A percentile compares a stretch with the other conserved stretches of the same genome.
phyloP scores from a whole-genome alignment of 92 coral and sea anemone species.

The Bergia puertoricense region DNA sequence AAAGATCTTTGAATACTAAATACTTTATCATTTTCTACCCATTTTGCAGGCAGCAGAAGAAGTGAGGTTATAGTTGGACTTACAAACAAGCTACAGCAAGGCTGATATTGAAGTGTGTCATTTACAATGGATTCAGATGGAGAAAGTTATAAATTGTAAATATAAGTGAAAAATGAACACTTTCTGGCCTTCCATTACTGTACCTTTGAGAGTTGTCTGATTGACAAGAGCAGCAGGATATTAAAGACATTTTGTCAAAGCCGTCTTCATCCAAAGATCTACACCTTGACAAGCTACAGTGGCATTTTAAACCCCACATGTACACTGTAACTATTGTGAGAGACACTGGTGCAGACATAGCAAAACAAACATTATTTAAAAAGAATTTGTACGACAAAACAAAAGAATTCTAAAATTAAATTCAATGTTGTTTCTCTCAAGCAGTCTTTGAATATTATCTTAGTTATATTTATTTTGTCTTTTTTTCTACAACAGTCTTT shows the following conservation, averaged over 20 bases:
- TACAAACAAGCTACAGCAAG: background rate
- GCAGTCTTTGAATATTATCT: background rate
- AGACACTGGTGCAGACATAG: background rate
- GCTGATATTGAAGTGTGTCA: background rate
- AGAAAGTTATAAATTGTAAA: background rate
- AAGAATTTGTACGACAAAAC: background rate
- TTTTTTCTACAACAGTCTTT: no score
- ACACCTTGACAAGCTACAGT: background rate
- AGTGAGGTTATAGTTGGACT: slow-evolving; percentile 14
- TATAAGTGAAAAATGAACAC: background rate
- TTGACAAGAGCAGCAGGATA: background rate
- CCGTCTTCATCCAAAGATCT: background rate
- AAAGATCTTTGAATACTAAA: background rate
- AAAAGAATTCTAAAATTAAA: background rate
- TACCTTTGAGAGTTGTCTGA: background rate
- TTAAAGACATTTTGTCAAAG: background rate
- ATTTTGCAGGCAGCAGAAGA: slow-evolving; percentile 34
- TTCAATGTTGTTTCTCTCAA: background rate
- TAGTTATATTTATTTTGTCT: background rate
- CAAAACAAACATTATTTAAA: no score
- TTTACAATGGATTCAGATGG: background rate
- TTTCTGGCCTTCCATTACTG: background rate
- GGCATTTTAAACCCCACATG: background rate
- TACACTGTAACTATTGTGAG: no score
- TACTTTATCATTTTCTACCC: background rate